A percentile compares a stretch with the other conserved stretches of the same genome.
phyloP scores from a whole-genome alignment of 2,888 invertebrate genomes.

The Torymus aiolomorphi region DNA sequence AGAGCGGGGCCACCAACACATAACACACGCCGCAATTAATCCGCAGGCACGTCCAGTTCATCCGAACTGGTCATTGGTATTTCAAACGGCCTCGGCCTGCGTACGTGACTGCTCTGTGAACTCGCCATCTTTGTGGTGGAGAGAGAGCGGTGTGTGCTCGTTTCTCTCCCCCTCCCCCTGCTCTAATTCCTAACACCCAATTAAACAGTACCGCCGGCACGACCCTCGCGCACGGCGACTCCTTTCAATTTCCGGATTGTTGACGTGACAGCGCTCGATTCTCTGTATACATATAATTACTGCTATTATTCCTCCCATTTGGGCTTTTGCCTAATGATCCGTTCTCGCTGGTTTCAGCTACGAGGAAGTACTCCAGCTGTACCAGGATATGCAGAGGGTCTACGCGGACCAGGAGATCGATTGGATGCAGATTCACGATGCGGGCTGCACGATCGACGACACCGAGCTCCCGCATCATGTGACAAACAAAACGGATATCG shows the following conservation, averaged over 20 bases:
- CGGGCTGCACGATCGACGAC: constrained; percentile 92
- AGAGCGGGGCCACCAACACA: neutral
- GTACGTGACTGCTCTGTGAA: constrained; percentile 50
- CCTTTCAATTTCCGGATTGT: constrained; percentile 51
- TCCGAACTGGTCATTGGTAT: constrained; percentile 54
- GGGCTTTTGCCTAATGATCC: neutral
- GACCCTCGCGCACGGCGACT: constrained; percentile 17
- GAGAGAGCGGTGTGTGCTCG: neutral
- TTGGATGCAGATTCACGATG: constrained; percentile 89
- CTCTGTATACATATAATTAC: neutral
- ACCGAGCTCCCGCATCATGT: constrained; percentile 91
- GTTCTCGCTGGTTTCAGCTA: constrained; percentile 63
- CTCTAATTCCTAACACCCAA: constrained; percentile 57
- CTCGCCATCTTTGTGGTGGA: constrained; percentile 40
- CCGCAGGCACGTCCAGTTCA: constrained; percentile 54
- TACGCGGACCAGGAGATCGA: constrained; percentile 83
- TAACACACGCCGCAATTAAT: constrained; percentile 47
- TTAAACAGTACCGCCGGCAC: constrained; percentile 48
- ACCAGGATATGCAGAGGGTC: constrained; percentile 63
- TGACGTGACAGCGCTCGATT: neutral
- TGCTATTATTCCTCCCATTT: neutral
- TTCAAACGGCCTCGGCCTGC: constrained; percentile 41
- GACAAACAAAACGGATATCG: constrained; percentile 83
- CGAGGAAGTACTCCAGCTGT: constrained; percentile 66
- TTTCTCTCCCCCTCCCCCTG: neutral